phyloP scores from a whole-genome alignment of 2,113 vertebrate species.

The Malurus cyaneus region DNA sequence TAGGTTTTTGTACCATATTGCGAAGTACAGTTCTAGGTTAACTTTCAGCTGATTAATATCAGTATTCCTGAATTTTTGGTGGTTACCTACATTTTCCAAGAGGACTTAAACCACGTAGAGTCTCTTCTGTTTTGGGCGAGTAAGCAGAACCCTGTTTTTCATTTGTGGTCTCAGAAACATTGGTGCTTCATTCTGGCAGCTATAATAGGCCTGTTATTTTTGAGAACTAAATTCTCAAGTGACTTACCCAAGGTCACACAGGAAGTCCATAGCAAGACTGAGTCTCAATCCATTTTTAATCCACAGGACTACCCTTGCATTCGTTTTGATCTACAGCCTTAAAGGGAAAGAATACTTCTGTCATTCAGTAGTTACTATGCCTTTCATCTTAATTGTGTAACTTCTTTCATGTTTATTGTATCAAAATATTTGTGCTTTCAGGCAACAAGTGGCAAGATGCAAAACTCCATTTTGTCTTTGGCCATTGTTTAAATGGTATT shows the following conservation, averaged over 20 bases:
- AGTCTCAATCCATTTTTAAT: constrained; percentile 46
- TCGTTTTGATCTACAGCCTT: neutral
- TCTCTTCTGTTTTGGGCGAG: neutral
- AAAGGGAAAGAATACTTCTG: neutral
- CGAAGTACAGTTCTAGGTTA: neutral
- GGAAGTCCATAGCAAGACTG: constrained; percentile 34
- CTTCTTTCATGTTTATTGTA: neutral
- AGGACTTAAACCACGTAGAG: neutral
- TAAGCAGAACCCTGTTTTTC: neutral
- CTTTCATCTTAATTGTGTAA: neutral
- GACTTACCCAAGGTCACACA: constrained; percentile 43
- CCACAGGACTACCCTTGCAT: neutral
- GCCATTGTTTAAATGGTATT: neutral
- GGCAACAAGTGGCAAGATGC: neutral
- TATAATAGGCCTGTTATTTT: constrained; percentile 41
- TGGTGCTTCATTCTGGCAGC: constrained; percentile 12
- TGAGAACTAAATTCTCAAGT: constrained; percentile 49
- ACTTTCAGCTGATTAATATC: neutral
- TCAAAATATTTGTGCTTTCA: neutral
- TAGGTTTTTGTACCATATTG: neutral
- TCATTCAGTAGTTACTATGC: neutral
- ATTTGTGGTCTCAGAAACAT: neutral
- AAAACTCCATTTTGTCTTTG: neutral
- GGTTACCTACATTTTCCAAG: neutral
- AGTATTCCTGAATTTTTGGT: neutral